These are phyloP conservation scores for Lissonota sp. DNA, from an alignment of 2,888 invertebrate genomes.

Conservation along the genomic window DNA sequence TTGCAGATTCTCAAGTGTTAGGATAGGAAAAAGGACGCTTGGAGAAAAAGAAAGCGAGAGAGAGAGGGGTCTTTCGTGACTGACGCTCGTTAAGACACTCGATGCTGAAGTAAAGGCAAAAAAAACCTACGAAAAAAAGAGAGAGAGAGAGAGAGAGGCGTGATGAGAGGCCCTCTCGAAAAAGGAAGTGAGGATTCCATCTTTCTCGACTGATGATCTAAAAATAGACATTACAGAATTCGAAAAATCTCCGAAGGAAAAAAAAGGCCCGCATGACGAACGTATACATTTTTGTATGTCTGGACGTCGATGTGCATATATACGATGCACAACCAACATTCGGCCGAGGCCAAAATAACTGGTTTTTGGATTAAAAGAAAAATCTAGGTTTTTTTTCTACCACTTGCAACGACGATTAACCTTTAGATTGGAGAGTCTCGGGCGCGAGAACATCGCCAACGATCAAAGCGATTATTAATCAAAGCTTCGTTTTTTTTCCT, in stretches of 20 bases:
- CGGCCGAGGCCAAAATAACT: slow-evolving; percentile 43
- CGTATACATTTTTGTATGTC: background rate
- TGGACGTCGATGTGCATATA: slow-evolving; percentile 32
- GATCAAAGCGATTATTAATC: slow-evolving; percentile 48
- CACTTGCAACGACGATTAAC: slow-evolving; percentile 50
- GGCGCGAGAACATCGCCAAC: slow-evolving; percentile 23
- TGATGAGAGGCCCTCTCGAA: slow-evolving; percentile 50
- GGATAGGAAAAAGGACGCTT: background rate
- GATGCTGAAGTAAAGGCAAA: background rate
- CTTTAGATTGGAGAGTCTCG: slow-evolving; percentile 43
- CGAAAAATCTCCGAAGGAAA: slow-evolving; percentile 43
- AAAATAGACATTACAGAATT: slow-evolving; percentile 64
- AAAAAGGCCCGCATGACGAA: slow-evolving; percentile 15
- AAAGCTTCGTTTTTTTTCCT: slow-evolving; percentile 32
- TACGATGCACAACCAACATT: slow-evolving; percentile 50
- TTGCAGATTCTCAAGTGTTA: slow-evolving; percentile 25
- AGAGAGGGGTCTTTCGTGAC: slow-evolving; percentile 59
- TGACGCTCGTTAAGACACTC: slow-evolving; percentile 61
- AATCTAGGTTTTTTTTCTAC: slow-evolving; percentile 15
- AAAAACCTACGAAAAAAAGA: slow-evolving; percentile 10
- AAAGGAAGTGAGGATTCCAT: slow-evolving; percentile 61
- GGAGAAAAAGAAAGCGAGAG: slow-evolving; percentile 32
- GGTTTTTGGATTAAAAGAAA: slow-evolving; percentile 21
- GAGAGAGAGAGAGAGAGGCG: slow-evolving; percentile 4
- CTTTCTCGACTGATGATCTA: slow-evolving; percentile 23